Percentiles rank a stretch among this genome's conserved stretches.
These are phyloP conservation scores for Drepanosiphum platanoidis DNA, from an alignment of 2,888 invertebrate genomes.

Conservation along the genomic window DNA sequence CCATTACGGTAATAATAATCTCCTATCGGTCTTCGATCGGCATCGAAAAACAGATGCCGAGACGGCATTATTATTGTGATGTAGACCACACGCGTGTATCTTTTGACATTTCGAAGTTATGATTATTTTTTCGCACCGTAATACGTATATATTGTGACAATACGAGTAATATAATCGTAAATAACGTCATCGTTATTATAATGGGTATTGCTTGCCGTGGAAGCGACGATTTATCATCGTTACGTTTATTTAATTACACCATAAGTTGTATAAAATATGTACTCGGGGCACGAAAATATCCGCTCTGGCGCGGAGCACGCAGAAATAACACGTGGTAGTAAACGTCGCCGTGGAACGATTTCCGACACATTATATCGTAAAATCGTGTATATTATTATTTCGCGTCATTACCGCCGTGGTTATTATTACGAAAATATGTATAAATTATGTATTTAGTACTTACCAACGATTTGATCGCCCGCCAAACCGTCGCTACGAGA, in stretches of 20 bases:
- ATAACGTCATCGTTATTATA: background rate
- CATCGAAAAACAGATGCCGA: too few relatives aligned
- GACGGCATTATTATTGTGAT: too few relatives aligned
- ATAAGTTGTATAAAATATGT: background rate
- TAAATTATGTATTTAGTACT: background rate
- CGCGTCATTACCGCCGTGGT: too few relatives aligned
- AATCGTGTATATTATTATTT: too few relatives aligned
- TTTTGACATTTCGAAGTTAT: background rate
- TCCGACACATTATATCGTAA: background rate
- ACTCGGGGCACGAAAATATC: background rate
- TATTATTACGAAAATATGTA: too few relatives aligned
- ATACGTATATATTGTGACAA: background rate
- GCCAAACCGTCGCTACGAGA: constrained; percentile 14
- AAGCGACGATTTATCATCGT: background rate
- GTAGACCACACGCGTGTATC: background rate
- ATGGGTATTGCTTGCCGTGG: background rate
- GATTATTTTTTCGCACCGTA: background rate
- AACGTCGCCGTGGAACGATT: background rate
- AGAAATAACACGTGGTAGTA: background rate
- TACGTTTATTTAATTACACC: background rate
- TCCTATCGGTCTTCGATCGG: background rate
- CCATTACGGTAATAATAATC: background rate
- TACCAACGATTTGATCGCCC: constrained; percentile 5
- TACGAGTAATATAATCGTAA: background rate
- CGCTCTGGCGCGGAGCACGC: background rate